phyloP scores from a whole-genome alignment of 1,140 invertebrate species.

The Drosophila tropicalis region DNA sequence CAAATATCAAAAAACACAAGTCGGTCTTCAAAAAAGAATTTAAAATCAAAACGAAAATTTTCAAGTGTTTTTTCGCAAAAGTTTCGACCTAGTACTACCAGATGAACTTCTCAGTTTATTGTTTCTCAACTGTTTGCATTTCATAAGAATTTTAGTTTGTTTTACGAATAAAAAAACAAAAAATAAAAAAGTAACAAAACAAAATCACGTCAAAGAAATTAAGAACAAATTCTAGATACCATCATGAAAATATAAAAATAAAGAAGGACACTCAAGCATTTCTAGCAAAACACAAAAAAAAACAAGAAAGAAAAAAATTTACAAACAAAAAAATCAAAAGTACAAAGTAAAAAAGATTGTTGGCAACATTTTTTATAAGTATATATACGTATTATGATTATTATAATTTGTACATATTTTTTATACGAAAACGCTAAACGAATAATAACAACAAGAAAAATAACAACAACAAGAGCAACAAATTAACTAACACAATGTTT shows the following conservation, averaged over 20 bases:
- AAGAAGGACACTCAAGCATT: not conserved
- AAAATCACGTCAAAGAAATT: slow-evolving; percentile 32
- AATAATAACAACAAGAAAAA: slow-evolving; percentile 35
- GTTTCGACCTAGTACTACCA: slow-evolving; percentile 58
- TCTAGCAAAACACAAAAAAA: slow-evolving; percentile 24
- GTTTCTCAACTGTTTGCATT: slow-evolving; percentile 65
- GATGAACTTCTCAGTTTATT: slow-evolving; percentile 67
- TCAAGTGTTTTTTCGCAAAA: slow-evolving; percentile 66
- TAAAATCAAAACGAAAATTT: slow-evolving; percentile 43
- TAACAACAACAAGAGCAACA: slow-evolving; percentile 29
- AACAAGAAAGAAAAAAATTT: slow-evolving; percentile 23
- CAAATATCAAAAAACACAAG: slow-evolving; percentile 30
- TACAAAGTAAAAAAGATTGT: slow-evolving; percentile 80
- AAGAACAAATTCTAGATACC: not conserved
- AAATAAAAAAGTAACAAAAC: slow-evolving; percentile 7
- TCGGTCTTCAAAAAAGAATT: slow-evolving; percentile 15
- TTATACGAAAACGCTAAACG: slow-evolving; percentile 68
- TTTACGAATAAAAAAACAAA: slow-evolving; percentile 20
- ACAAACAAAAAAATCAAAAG: slow-evolving; percentile 70
- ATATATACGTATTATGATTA: slow-evolving; percentile 57
- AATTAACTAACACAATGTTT: slow-evolving; percentile 46
- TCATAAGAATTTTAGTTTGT: slow-evolving; percentile 58
- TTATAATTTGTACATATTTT: slow-evolving; percentile 81
- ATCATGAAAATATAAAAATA: not conserved
- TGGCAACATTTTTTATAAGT: slow-evolving; percentile 80